Evolutionary conservation across 2,888 invertebrate genomes (phyloP).

Genomic region (Leucoma salicis): DNA sequence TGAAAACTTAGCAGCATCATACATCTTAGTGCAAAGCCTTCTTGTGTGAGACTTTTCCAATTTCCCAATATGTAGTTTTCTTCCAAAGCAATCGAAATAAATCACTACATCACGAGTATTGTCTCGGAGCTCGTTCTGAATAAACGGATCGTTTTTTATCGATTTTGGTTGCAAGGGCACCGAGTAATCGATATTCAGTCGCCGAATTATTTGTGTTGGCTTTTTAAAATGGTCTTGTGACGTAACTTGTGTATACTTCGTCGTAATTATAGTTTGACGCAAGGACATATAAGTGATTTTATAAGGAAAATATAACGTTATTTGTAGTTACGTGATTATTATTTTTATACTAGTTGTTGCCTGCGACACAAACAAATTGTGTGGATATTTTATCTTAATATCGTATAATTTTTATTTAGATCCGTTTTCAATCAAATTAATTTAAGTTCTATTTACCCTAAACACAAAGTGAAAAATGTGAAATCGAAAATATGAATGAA

Average conservation of each 20-base stretch:
- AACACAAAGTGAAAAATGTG: too few relatives aligned
- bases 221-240: conserved; percentile 7
- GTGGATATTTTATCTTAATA: too few relatives aligned
- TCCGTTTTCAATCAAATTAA: too few relatives aligned
- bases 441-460: too few relatives aligned
- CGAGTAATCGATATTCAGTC: conserved; percentile 28
- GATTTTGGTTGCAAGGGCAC: conserved; percentile 32
- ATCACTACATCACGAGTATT: conserved; percentile 34
- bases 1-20: conserved; percentile 7
- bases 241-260: background rate
- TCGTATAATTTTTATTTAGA: too few relatives aligned
- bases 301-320: background rate
- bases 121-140: conserved; percentile 32
- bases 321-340: background rate
- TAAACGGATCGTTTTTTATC: conserved; percentile 35
- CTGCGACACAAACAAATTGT: too few relatives aligned
- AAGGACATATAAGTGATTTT: background rate
- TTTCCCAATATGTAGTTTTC: conserved; percentile 42
- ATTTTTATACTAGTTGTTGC: too few relatives aligned
- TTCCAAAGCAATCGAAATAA: conserved; percentile 36
- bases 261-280: conserved; percentile 6
- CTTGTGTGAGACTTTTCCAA: conserved; percentile 27
- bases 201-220: conserved; percentile 12
- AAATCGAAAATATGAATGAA: too few relatives aligned
- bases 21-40: conserved; percentile 8